These are phyloP conservation scores for Hemitrygon akajei DNA, from an alignment of 2,797 vertebrate genomes.

Conservation along the genomic window DNA sequence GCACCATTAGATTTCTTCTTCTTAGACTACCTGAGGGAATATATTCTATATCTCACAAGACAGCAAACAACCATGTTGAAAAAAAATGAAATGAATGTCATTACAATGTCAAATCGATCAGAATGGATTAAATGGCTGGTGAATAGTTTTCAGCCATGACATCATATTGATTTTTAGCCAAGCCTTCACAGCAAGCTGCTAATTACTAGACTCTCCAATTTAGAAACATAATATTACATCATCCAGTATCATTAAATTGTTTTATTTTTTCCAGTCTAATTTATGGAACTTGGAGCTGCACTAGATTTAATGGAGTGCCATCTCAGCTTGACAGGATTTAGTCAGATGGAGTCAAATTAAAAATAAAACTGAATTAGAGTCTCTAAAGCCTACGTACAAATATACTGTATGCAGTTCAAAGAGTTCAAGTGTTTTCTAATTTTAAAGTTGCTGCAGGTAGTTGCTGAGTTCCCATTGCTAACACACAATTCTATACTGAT, in stretches of 20 bases:
- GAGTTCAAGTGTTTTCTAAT: slow-evolving; percentile 19
- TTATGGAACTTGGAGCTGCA: not conserved
- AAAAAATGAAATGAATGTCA: not conserved
- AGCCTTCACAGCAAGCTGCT: not conserved
- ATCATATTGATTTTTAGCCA: not conserved
- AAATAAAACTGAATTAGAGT: not conserved
- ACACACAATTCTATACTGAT: not conserved
- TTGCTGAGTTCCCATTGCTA: no score
- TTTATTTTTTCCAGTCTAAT: not conserved
- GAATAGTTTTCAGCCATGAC: not conserved
- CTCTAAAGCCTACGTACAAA: not conserved
- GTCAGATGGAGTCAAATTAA: not conserved
- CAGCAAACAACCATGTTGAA: not conserved
- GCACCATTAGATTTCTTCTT: not conserved
- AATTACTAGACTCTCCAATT: not conserved
- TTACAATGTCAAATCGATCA: slow-evolving; percentile 1
- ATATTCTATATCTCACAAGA: not conserved
- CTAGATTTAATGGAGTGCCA: not conserved
- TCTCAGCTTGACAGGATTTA: slow-evolving; percentile 13
- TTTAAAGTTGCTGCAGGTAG: not conserved
- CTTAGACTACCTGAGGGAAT: not conserved
- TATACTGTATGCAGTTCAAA: not conserved
- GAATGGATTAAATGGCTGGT: not conserved
- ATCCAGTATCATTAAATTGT: not conserved
- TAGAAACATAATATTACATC: not conserved